Evolutionary conservation across 2,113 vertebrate genomes (phyloP).

Genomic region (Labeo catla): DNA sequence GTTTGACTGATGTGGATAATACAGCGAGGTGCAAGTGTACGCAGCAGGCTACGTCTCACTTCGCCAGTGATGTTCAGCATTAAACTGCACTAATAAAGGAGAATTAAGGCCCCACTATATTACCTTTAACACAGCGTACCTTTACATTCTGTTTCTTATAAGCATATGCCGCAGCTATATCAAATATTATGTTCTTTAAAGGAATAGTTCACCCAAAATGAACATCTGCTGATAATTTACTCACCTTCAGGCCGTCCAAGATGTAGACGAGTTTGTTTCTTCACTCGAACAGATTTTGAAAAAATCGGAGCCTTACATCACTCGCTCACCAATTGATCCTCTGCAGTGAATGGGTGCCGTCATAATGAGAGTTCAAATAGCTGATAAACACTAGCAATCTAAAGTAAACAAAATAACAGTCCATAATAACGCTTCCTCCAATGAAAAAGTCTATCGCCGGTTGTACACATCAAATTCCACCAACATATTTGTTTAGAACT

Average conservation of each 20-base stretch:
- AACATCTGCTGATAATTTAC: neutral
- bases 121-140: neutral
- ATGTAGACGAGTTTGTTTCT: neutral
- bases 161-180: neutral
- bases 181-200: neutral
- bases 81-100: constrained; percentile 49
- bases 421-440: too few relatives aligned
- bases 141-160: neutral
- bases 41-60: neutral
- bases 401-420: neutral
- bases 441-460: too few relatives aligned
- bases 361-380: neutral
- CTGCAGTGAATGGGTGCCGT: neutral
- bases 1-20: constrained; percentile 52
- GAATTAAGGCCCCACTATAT: neutral
- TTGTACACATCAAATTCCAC: too few relatives aligned
- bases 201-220: neutral
- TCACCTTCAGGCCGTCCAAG: neutral
- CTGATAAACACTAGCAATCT: neutral
- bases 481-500: too few relatives aligned
- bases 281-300: neutral
- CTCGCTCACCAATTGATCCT: neutral
- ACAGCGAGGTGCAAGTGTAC: constrained; percentile 30
- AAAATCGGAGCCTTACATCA: neutral
- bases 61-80: constrained; percentile 41